phyloP scores from a whole-genome alignment of 2,888 invertebrate species.

The Eupithecia subumbrata region DNA sequence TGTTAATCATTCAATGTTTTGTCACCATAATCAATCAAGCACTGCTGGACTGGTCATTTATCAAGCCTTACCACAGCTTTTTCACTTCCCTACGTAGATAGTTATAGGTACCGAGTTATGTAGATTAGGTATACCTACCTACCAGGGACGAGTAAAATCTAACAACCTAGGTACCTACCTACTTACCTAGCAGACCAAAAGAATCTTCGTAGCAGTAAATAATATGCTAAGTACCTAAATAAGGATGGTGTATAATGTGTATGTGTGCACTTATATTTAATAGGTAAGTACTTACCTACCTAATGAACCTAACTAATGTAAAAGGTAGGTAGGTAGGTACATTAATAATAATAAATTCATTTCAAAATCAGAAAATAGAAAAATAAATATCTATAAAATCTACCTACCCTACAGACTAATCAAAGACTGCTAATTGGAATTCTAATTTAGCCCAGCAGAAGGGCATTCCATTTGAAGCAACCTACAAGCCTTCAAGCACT shows the following conservation, averaged over 20 bases:
- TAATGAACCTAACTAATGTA: no score
- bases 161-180: no score
- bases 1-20: slow-evolving; percentile 36
- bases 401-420: not conserved
- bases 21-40: slow-evolving; percentile 9
- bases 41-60: slow-evolving; percentile 4
- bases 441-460: slow-evolving; percentile 7
- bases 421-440: slow-evolving; percentile 5
- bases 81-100: not conserved
- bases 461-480: slow-evolving; percentile 15
- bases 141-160: not conserved
- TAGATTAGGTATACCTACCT: not conserved
- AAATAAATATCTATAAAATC: not conserved
- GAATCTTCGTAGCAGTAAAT: no score
- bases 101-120: no score
- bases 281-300: no score
- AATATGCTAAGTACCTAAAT: no score
- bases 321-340: no score
- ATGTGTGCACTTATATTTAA: no score
- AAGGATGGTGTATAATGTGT: no score
- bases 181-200: no score
- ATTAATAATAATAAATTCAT: no score
- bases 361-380: no score
- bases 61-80: not conserved
- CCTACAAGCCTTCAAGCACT: slow-evolving; percentile 32